Evolutionary conservation across 2,113 vertebrate species (phyloP).

Genomic region (Typhlomys cinereus): DNA sequence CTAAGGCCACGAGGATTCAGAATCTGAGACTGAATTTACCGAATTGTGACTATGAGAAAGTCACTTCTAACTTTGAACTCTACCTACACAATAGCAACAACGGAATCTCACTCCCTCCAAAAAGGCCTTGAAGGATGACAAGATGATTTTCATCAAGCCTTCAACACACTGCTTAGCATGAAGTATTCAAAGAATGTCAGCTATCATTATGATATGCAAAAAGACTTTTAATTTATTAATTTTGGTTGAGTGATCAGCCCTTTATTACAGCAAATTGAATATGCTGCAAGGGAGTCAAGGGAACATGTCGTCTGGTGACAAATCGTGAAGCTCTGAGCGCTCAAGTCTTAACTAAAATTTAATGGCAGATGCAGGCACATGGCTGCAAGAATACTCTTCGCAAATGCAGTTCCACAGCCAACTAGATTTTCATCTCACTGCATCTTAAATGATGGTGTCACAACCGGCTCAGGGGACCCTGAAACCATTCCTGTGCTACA

Average conservation of each 20-base stretch:
- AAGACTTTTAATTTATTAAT: conserved; percentile 11
- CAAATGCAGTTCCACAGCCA: conserved; percentile 24
- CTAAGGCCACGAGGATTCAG: background rate
- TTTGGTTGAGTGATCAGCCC: conserved; percentile 4
- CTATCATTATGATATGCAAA: background rate
- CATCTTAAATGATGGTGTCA: conserved; percentile 54
- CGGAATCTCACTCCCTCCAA: background rate
- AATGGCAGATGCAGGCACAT: background rate
- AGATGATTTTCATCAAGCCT: background rate
- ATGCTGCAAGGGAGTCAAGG: background rate
- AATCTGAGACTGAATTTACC: background rate
- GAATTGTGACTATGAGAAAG: background rate
- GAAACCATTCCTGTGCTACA: conserved; percentile 35
- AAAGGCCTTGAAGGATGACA: background rate
- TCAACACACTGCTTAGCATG: background rate
- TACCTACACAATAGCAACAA: background rate
- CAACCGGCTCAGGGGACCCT: background rate
- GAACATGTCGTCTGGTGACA: conserved; percentile 40
- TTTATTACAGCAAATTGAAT: conserved; percentile 23
- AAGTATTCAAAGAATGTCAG: background rate
- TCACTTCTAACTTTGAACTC: background rate
- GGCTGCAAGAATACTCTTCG: conserved; percentile 18
- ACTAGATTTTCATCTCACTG: background rate
- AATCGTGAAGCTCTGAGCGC: background rate
- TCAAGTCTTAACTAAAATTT: conserved; percentile 37